Evolutionary conservation across 2,888 invertebrate genomes (phyloP), one percentile per base, ranked within the genome.

Genomic region (Vannuccia rotundouncinata): DNA sequence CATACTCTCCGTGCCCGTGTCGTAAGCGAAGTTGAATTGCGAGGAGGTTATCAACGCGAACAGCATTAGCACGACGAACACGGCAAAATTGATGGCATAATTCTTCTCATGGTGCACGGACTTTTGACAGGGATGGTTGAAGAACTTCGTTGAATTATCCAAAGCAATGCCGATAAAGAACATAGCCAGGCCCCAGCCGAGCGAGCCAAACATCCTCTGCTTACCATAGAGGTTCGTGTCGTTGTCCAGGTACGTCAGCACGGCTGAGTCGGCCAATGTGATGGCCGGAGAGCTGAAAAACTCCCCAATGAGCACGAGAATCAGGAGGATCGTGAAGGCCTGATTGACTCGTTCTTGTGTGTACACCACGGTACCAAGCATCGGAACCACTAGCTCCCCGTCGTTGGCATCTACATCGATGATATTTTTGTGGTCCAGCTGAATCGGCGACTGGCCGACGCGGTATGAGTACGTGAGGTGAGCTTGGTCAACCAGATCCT

Each of bases 161-260:
- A 99, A 90, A 13, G 87, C 87, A 82, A 87, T 84, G 13, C 95
- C 95, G 81, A 99, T 95, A 87, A 98, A 93, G 89, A 99, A 98
- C 98, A 99, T 99, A 74, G 98, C 94, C 84, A 98, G 90, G 30
- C 95, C 98, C 98, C 98, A 99, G 74, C 98, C 98, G 80, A 97
- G 90, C 25, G 95, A 96, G 0, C 96, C 96, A 86, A 96, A 98
- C 95, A 99, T 96, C 84, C 98, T 91, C 89, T 98, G 98, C 85
- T 95, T 93, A 0, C 97, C 97, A 87, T 98, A 89, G 81, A 76
- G 95, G 84, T 93, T 90, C 82, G 89, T 89, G 0, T 89, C 94
- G 85, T 95, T 94, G 0, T 94, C 95, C 0, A 96, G 91, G 83
- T 94, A 90, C 0, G 86, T 85, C 31, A 88, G 82, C 0, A 87